phyloP scores from a whole-genome alignment of 2,797 vertebrate species.

The Enteromius afrohamiltoni region DNA sequence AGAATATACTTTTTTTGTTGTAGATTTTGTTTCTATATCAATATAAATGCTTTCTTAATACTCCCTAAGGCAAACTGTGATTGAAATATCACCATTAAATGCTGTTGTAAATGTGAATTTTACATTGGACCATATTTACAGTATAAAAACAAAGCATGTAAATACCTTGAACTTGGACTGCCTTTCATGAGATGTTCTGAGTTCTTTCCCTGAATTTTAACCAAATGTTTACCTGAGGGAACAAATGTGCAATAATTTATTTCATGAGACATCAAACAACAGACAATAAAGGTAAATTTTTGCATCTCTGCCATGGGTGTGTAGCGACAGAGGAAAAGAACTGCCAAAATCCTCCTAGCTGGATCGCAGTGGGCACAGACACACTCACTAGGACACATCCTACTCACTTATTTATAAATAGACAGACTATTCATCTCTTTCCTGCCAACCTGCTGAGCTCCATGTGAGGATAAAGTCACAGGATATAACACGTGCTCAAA shows the following conservation, averaged over 20 bases:
- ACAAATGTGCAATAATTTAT: constrained; percentile 1
- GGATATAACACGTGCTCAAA: constrained; percentile 47
- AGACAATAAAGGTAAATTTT: constrained; percentile 12
- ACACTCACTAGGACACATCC: constrained; percentile 45
- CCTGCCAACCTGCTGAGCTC: constrained; percentile 82
- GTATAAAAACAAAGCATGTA: neutral
- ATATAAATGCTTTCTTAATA: neutral
- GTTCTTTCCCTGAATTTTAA: constrained; percentile 80
- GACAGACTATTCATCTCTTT: constrained; percentile 83
- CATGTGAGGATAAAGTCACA: constrained; percentile 80
- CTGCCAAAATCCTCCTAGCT: constrained; percentile 58
- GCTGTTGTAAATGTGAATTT: neutral
- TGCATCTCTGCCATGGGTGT: constrained; percentile 26
- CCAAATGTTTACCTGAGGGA: constrained; percentile 75
- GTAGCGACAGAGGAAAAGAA: constrained; percentile 16
- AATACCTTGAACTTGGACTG: constrained; percentile 87
- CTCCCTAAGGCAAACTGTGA: neutral
- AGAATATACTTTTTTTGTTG: no score
- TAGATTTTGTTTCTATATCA: neutral
- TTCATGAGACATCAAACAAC: constrained; percentile 12
- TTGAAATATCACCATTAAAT: neutral
- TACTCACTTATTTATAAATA: constrained; percentile 86
- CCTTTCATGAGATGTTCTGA: constrained; percentile 77
- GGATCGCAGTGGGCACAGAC: constrained; percentile 42
- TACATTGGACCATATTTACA: neutral